phyloP scores from a whole-genome alignment of 2,113 vertebrate genomes.

The Crotalus tigris region DNA sequence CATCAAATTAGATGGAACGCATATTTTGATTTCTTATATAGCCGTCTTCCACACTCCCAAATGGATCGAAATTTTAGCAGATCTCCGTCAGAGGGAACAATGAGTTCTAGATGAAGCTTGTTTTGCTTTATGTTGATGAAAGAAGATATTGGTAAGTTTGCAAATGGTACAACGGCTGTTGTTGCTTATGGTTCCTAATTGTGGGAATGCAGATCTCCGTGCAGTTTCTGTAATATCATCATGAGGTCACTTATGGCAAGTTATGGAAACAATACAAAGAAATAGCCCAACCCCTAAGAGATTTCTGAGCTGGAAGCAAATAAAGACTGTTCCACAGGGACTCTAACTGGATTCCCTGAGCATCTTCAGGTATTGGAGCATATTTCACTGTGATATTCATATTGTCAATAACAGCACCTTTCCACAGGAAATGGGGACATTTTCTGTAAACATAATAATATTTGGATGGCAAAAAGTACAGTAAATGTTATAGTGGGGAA shows the following conservation, averaged over 20 bases:
- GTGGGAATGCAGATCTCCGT: background rate
- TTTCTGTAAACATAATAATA: slow-evolving; percentile 63
- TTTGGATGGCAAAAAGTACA: slow-evolving; percentile 52
- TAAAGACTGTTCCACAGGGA: slow-evolving; percentile 50
- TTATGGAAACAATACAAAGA: background rate
- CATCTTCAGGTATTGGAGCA: slow-evolving; percentile 40
- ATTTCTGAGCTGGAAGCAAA: slow-evolving; percentile 46
- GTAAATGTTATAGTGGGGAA: slow-evolving; percentile 56
- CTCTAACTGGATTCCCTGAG: slow-evolving; percentile 51
- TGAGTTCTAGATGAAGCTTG: background rate
- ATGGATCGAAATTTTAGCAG: background rate
- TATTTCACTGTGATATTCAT: slow-evolving; percentile 60
- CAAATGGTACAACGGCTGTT: no score
- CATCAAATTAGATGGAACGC: background rate
- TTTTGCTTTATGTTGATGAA: background rate
- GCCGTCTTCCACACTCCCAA: background rate
- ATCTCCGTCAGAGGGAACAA: background rate
- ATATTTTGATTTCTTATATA: background rate
- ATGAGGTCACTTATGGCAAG: slow-evolving; percentile 9
- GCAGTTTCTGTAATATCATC: background rate
- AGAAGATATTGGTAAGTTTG: background rate
- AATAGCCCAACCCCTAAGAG: slow-evolving; percentile 43
- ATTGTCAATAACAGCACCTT: slow-evolving; percentile 58
- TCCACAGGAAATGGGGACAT: slow-evolving; percentile 46
- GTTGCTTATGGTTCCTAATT: background rate